A percentile compares a stretch with the other conserved stretches of the same genome.
Evolutionary conservation across 2,888 invertebrate genomes (phyloP).

Genomic region (Scaptomyza cyrtandrae): DNA sequence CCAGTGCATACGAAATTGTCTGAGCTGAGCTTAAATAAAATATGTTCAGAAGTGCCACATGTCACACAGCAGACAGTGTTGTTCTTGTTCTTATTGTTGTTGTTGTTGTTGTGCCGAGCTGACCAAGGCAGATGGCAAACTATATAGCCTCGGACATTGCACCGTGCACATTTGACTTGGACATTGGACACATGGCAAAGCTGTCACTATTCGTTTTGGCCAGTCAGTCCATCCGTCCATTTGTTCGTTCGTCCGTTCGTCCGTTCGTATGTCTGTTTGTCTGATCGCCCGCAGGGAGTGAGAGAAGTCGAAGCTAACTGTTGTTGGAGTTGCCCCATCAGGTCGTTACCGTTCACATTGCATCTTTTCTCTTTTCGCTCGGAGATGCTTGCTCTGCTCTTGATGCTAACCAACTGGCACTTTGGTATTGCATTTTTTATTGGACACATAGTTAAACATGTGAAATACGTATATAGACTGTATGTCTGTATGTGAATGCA

Average conservation of each 20-base stretch:
- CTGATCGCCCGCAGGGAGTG: slow-evolving; percentile 1
- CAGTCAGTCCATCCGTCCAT: slow-evolving; percentile 1
- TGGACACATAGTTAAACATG: slow-evolving; percentile 38
- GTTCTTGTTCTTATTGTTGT: background rate
- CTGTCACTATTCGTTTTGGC: slow-evolving; percentile 36
- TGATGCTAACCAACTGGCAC: slow-evolving; percentile 3
- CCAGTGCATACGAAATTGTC: slow-evolving; percentile 19
- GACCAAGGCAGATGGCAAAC: slow-evolving; percentile 38
- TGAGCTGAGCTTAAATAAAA: slow-evolving; percentile 40
- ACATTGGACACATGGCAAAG: slow-evolving; percentile 34
- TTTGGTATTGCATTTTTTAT: slow-evolving; percentile 41
- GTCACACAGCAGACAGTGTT: slow-evolving; percentile 15
- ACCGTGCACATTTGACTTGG: slow-evolving; percentile 42
- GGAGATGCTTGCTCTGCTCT: background rate
- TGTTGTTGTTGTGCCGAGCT: slow-evolving; percentile 18
- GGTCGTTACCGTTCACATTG: slow-evolving; percentile 38
- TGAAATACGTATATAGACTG: slow-evolving; percentile 9
- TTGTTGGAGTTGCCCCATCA: slow-evolving; percentile 24
- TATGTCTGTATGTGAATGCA: background rate
- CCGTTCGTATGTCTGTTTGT: background rate
- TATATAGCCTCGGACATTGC: slow-evolving; percentile 35
- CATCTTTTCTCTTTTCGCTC: background rate
- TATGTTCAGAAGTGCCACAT: slow-evolving; percentile 39
- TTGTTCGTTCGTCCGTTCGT: background rate
- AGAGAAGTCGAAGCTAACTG: slow-evolving; percentile 17